Evolutionary conservation across 2,797 vertebrate species (phyloP).

Genomic region (Peromyscus aztecus): DNA sequence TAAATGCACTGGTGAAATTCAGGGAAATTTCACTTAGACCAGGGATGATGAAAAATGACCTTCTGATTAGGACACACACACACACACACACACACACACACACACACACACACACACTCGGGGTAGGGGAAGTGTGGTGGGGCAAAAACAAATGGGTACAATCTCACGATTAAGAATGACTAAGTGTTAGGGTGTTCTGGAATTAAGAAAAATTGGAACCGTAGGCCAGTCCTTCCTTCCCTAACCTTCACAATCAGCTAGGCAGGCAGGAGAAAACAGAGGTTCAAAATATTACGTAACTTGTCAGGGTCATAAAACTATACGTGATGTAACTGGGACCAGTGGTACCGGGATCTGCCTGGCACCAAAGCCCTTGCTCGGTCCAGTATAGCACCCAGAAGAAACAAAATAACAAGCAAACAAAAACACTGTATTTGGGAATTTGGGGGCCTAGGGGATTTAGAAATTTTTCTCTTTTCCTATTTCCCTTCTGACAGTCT

Average conservation of each 20-base stretch:
- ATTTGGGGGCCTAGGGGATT: background rate
- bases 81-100: background rate
- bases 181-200: conserved; percentile 12
- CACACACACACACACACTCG: background rate
- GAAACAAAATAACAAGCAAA: conserved; percentile 1
- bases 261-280: conserved; percentile 57
- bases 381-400: background rate
- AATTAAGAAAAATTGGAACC: conserved; percentile 37
- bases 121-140: background rate
- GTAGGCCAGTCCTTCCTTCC: background rate
- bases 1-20: conserved; percentile 64
- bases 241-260: conserved; percentile 36
- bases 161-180: conserved; percentile 51
- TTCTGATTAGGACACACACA: conserved; percentile 32
- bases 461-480: conserved; percentile 5
- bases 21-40: conserved; percentile 49
- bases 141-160: conserved; percentile 10
- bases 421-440: conserved; percentile 31
- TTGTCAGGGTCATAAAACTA: conserved; percentile 41
- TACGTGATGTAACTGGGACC: conserved; percentile 33
- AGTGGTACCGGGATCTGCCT: background rate
- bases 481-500: background rate
- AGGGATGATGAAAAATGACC: conserved; percentile 27
- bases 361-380: conserved; percentile 31
- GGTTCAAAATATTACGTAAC: conserved; percentile 69